Percentiles rank a stretch among this genome's conserved stretches.
These are phyloP conservation scores for Gymnarchus niloticus DNA, from an alignment of 2,113 vertebrate species.

Conservation along the genomic window DNA sequence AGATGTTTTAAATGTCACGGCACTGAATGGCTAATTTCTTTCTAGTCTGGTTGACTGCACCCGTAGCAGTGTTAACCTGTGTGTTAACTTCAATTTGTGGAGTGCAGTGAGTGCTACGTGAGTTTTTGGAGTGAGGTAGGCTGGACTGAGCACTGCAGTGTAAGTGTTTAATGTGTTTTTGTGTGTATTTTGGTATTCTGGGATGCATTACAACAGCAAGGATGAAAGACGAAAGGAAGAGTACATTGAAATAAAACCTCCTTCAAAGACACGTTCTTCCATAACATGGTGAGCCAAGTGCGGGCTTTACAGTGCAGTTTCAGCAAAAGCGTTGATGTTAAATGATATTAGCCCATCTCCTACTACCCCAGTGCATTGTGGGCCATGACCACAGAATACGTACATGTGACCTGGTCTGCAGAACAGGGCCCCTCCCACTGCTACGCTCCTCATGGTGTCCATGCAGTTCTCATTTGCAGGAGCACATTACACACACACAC, in stretches of 20 bases:
- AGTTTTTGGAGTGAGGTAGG: not conserved
- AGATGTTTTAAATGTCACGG: constrained; percentile 11
- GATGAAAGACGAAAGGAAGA: not conserved
- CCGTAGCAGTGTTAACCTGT: constrained; percentile 27
- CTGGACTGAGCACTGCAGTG: not conserved
- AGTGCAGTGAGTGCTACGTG: not conserved
- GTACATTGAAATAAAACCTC: not conserved
- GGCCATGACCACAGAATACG: not conserved
- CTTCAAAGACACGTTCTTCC: not conserved
- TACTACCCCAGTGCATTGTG: not conserved
- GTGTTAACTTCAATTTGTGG: not conserved
- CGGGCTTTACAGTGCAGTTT: not conserved
- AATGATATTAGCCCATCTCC: no score
- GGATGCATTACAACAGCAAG: not conserved
- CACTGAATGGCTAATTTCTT: constrained; percentile 6
- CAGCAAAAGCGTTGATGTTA: no score
- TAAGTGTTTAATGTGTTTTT: not conserved
- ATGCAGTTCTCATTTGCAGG: not conserved
- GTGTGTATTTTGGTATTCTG: no score
- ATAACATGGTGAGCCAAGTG: not conserved
- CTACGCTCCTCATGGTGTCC: not conserved
- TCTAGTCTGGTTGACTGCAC: constrained; percentile 7
- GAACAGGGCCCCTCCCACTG: not conserved
- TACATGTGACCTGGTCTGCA: not conserved
- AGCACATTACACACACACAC: not conserved